phyloP scores from a whole-genome alignment of 1,140 invertebrate species.

The Carcinoscorpius rotundicauda region DNA sequence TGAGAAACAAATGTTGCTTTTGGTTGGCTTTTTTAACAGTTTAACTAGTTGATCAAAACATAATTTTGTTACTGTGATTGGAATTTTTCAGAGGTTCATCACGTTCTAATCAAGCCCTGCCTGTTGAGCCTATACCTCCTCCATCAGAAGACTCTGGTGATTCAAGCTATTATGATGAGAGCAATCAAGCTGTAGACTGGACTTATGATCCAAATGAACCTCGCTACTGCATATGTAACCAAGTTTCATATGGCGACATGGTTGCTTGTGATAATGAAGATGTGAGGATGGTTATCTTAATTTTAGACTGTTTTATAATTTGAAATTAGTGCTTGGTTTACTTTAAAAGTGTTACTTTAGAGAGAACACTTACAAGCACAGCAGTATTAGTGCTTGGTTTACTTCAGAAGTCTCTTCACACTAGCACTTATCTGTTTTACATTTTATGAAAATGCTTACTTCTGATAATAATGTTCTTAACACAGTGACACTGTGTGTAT shows the following conservation, averaged over 20 bases:
- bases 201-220: constrained; percentile 53
- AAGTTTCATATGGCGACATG: constrained; percentile 98
- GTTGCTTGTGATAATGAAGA: constrained; percentile 97
- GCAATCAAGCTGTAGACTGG: constrained; percentile 38
- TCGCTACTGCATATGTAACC: constrained; percentile 93
- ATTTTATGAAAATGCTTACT: too few relatives aligned
- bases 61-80: too few relatives aligned
- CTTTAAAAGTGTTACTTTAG: too few relatives aligned
- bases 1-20: too few relatives aligned
- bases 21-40: too few relatives aligned
- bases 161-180: constrained; percentile 29
- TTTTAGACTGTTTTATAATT: constrained; percentile 4
- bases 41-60: too few relatives aligned
- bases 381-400: background rate
- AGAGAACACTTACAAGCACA: too few relatives aligned
- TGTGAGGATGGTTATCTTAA: constrained; percentile 41
- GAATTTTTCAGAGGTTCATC: background rate
- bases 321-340: constrained; percentile 18
- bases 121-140: constrained; percentile 10
- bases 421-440: too few relatives aligned
- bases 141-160: constrained; percentile 36
- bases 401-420: constrained; percentile 21
- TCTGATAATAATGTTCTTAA: too few relatives aligned
- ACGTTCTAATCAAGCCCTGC: background rate
- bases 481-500: too few relatives aligned